Evolutionary conservation across 2,888 invertebrate species (phyloP).

Genomic region (Spialia ferax): DNA sequence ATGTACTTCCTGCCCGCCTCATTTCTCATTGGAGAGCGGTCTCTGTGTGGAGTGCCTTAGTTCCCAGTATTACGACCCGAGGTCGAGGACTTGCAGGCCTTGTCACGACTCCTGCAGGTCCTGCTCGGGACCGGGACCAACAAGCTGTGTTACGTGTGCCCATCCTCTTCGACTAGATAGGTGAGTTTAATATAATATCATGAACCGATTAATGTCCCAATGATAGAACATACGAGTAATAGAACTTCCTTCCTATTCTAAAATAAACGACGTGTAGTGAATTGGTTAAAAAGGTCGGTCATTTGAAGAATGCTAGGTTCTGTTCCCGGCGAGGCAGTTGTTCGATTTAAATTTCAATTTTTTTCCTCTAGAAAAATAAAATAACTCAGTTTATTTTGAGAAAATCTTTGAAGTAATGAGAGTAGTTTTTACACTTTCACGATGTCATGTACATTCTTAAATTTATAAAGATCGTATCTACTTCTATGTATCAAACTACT

Average conservation of each 20-base stretch:
- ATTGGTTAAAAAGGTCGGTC: too few relatives aligned
- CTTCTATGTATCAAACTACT: background rate
- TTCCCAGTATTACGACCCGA: slow-evolving; percentile 90
- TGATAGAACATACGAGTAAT: too few relatives aligned
- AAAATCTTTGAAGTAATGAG: background rate
- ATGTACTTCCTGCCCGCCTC: slow-evolving; percentile 91
- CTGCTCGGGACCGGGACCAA: slow-evolving; percentile 90
- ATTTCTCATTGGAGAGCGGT: slow-evolving; percentile 90
- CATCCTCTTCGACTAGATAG: slow-evolving; percentile 90
- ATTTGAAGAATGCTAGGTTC: too few relatives aligned
- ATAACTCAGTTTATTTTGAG: background rate
- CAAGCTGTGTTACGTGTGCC: slow-evolving; percentile 90
- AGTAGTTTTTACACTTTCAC: background rate
- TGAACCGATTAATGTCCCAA: too few relatives aligned
- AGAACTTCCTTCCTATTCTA: background rate
- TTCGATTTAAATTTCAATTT: too few relatives aligned
- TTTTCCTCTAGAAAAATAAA: too few relatives aligned
- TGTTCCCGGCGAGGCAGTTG: too few relatives aligned
- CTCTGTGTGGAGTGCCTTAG: slow-evolving; percentile 92
- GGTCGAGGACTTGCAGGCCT: slow-evolving; percentile 89
- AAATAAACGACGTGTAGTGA: too few relatives aligned
- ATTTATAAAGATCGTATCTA: background rate
- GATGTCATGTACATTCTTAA: background rate
- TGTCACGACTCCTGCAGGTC: slow-evolving; percentile 91
- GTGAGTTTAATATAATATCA: slow-evolving; percentile 62